Conservation (phyloP, 2,113 vertebrate genomes). For the Psophia crepitans region DNA sequence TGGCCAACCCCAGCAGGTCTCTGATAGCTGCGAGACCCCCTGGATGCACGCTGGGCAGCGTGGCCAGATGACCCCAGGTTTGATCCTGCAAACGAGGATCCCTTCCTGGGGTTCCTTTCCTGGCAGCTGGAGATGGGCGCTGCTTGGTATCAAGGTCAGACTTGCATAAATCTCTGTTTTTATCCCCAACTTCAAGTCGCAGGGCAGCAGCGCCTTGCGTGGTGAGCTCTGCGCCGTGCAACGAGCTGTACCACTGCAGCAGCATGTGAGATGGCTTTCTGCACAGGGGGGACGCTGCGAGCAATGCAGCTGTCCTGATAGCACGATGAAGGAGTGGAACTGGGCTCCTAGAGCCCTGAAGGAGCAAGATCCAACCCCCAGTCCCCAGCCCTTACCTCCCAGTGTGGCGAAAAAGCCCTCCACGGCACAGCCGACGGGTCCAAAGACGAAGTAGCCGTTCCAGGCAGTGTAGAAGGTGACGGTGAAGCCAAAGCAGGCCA, state of each 20-base stretch:
- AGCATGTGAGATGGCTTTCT: background rate
- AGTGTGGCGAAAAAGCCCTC: constrained; percentile 79
- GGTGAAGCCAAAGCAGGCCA: constrained; percentile 77
- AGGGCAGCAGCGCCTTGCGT: background rate
- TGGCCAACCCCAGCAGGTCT: background rate
- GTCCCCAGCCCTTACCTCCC: constrained; percentile 68
- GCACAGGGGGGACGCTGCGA: rapidly evolving
- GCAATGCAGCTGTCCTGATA: rapidly evolving
- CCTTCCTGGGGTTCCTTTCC: background rate
- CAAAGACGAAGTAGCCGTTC: constrained; percentile 73
- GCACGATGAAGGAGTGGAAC: rapidly evolving
- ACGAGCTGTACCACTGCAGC: rapidly evolving
- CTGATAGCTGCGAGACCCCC: rapidly evolving
- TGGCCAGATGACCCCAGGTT: background rate
- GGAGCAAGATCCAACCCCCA: background rate
- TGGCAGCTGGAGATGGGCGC: rapidly evolving
- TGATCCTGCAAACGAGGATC: background rate
- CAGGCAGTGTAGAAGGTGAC: constrained; percentile 69
- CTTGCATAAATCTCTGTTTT: background rate
- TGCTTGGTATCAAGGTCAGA: background rate
- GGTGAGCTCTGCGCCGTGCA: background rate
- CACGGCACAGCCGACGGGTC: constrained; percentile 52
- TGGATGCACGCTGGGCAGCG: rapidly evolving
- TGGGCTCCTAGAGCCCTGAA: background rate
- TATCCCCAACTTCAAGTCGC: rapidly evolving